Percentiles rank a stretch among this genome's conserved stretches.
These are phyloP conservation scores for Emberiza fucata DNA, from an alignment of 2,113 vertebrate genomes.

Conservation along the genomic window DNA sequence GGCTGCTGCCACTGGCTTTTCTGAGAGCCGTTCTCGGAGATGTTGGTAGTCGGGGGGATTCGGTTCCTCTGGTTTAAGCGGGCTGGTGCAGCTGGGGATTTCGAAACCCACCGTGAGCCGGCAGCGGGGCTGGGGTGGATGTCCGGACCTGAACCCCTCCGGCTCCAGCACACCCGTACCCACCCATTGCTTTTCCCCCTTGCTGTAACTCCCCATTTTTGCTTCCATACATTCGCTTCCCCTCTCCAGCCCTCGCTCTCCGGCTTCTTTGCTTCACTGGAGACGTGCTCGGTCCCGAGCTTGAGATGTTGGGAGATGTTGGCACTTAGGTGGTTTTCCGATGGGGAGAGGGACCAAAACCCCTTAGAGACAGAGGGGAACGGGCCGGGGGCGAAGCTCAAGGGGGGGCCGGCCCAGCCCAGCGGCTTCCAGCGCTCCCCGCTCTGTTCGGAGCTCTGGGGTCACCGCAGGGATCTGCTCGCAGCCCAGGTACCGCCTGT, in stretches of 20 bases:
- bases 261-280: neutral
- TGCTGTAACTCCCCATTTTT: neutral
- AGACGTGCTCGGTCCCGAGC: neutral
- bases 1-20: neutral
- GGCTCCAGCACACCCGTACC: neutral
- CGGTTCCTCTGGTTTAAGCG: neutral
- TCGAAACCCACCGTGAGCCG: neutral
- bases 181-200: neutral
- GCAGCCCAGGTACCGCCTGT: neutral
- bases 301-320: neutral
- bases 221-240: neutral
- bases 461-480: neutral
- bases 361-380: neutral
- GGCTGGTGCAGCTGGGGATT: neutral
- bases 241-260: neutral
- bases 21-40: fast-evolving
- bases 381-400: fast-evolving
- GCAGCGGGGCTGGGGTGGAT: neutral
- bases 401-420: neutral
- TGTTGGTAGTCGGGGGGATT: neutral
- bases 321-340: neutral
- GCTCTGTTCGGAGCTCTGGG: neutral
- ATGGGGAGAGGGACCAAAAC: neutral
- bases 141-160: neutral
- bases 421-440: fast-evolving